Base-by-base conservation (phyloP, 2,797 vertebrate genomes). In the Sternotherus odoratus region DNA sequence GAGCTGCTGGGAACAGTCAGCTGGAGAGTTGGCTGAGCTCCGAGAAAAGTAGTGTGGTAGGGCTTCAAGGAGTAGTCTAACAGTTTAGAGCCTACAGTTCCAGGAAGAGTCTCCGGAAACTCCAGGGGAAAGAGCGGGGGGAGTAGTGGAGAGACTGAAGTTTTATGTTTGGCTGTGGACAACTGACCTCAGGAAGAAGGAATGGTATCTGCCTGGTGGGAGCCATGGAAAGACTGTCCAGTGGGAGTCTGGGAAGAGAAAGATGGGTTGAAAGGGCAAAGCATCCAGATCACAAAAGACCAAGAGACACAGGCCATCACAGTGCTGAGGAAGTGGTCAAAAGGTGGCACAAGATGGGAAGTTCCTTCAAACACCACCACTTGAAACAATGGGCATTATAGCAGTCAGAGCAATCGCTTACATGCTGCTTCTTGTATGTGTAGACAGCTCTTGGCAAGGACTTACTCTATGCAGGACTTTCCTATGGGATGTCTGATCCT, bases 391-490 rank as follows among this genome's bases (percentile, higher is more conserved):
- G 21, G 19, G 17, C 5, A 23, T 5, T 69, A 69, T 39, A n/a
- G 33, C n/a, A 36, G n/a, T 36, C 39, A 23, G 19, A 7, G 28
- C 30, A 17, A 60, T 16, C 21, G 8, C 36, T 66, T 36, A 21
- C 60, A 66, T 4, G 8, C 57, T 7, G 2, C 30, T 30, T 33
- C 57, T 60, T 60, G 13, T 33, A 60, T 2, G 1, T 60, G 30
- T 60, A 33, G 57, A 8, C 30, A 16, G 30, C 57, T 60, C 30
- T 69, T 23, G n/a, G 9, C n/a, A 69, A 69, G 63, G 21, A 69
- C 5, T 69, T 69, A 9, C 63, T 5, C 10, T 39, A 11, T 1
- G 4, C 36, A 82, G 77, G 13, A 36, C 0, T 2, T 0, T 8
- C 57, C 3, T 19, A 85, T 1, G 75, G 46, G 43, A 19, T 53